Conservation (phyloP, 1,140 invertebrate genomes). For the Pomacea maculata region DNA sequence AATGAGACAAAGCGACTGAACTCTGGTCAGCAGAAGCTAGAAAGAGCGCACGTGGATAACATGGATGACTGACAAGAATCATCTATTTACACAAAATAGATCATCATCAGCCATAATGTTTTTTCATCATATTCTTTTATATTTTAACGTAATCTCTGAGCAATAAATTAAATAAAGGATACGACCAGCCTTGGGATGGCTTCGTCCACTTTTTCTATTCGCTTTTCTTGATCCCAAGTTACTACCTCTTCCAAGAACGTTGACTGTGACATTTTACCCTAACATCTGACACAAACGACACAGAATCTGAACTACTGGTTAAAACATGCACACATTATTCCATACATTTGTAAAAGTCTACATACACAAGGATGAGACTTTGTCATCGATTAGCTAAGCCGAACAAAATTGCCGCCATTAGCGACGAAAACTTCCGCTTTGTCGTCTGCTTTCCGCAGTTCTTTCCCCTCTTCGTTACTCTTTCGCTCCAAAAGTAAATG, state of each 20-base stretch:
- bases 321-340: background rate
- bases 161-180: conserved; percentile 28
- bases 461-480: too few species aligned
- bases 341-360: too few species aligned
- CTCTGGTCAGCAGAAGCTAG: background rate
- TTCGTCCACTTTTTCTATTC: conserved; percentile 35
- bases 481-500: too few species aligned
- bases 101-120: too few species aligned
- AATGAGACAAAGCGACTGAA: background rate
- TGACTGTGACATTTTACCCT: conserved; percentile 35
- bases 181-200: conserved; percentile 43
- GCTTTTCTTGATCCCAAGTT: conserved; percentile 39
- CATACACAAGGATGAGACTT: too few species aligned
- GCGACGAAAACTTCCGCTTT: background rate
- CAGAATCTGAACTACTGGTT: background rate
- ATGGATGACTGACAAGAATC: background rate
- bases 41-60: background rate
- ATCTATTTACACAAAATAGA: too few species aligned
- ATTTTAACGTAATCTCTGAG: too few species aligned
- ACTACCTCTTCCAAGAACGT: conserved; percentile 44
- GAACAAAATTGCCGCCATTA: too few species aligned
- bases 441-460: too few species aligned
- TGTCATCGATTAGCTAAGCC: background rate
- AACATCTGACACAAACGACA: background rate
- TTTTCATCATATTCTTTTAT: too few species aligned